These are phyloP conservation scores for Drosophila affinis DNA, from an alignment of 2,888 invertebrate genomes.

Conservation along the genomic window DNA sequence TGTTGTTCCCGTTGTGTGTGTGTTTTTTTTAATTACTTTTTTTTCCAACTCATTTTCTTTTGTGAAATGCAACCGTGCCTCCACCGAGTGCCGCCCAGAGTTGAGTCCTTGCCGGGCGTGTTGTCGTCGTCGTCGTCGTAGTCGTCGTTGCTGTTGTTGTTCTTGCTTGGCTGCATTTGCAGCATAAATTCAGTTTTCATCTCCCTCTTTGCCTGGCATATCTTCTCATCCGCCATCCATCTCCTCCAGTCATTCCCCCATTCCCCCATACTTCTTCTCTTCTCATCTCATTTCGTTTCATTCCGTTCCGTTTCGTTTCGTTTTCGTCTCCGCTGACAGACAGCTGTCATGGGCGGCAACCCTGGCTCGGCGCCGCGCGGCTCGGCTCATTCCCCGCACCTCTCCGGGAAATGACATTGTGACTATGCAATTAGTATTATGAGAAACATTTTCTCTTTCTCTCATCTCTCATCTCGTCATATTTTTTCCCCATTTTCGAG, in stretches of 20 bases:
- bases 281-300: constrained; percentile 43
- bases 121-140: constrained; percentile 9
- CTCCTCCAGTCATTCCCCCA: too few relatives aligned
- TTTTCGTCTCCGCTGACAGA: constrained; percentile 53
- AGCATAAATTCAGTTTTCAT: constrained; percentile 81
- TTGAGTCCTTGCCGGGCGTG: constrained; percentile 61
- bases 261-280: not conserved
- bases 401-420: constrained; percentile 81
- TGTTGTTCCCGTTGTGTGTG: constrained; percentile 27
- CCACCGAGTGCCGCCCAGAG: constrained; percentile 30
- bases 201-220: constrained; percentile 37
- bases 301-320: constrained; percentile 6
- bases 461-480: constrained; percentile 56
- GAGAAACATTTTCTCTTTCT: constrained; percentile 80
- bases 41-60: constrained; percentile 81
- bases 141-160: constrained; percentile 48
- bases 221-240: not conserved
- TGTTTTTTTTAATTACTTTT: constrained; percentile 69
- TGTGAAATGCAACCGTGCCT: constrained; percentile 62
- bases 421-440: constrained; percentile 84
- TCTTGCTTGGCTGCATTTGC: constrained; percentile 76
- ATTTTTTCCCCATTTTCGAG: constrained; percentile 39
- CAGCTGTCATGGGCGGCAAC: constrained; percentile 54
- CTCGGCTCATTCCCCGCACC: not conserved
- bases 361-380: not conserved